Base-by-base conservation (phyloP, 2,888 invertebrate genomes). In the Lathronympha strigana region DNA sequence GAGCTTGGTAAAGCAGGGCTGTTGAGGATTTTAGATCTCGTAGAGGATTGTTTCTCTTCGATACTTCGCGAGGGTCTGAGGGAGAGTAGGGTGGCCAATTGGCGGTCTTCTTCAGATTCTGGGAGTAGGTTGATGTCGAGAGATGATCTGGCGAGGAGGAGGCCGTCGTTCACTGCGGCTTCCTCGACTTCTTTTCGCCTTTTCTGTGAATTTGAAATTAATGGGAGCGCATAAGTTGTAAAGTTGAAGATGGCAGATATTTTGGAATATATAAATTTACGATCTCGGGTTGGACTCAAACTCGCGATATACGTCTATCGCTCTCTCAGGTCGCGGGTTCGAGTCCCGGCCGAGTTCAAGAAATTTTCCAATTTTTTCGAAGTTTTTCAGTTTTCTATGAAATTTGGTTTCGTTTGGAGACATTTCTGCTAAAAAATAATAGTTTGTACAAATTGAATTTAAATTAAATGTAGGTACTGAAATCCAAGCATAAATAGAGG, bases 101-200 rank as follows among this genome's bases (percentile, higher is more conserved):
- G 94, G 60, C 93, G 93, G 79, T 98, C 98, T 67, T 97, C 96
- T 60, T 95, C 94, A 19, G 93, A 93, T 85, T 98, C 98, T 0
- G 95, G 94, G 0, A 98, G 87, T 4, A 98, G 91, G 8, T 93
- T 89, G 45, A 98, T 96, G 75, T 95, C 94, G 19, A 98, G 87
- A 15, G 97, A 96, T 28, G 95, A 94, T 81, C 95, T 97, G 47
- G 94, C 93, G 49, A 97, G 84, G 8, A 98, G 88, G 11, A 93
- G 92, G 58, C 94, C 92, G 77, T 98, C 97, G 53, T 93, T 90
- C 5, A 94, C 94, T 72, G 94, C 93, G 49, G 94, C 90, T 19
- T 93, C 93, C 80, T 96, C 95, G 0, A 96, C 76, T 78, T 96
- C 96, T 75, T 95, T 95, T 88, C 96, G 96, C 73, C 94, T 94